These are phyloP conservation scores for Orycteropus afer DNA, from an alignment of 2,113 vertebrate species.

Conservation along the genomic window DNA sequence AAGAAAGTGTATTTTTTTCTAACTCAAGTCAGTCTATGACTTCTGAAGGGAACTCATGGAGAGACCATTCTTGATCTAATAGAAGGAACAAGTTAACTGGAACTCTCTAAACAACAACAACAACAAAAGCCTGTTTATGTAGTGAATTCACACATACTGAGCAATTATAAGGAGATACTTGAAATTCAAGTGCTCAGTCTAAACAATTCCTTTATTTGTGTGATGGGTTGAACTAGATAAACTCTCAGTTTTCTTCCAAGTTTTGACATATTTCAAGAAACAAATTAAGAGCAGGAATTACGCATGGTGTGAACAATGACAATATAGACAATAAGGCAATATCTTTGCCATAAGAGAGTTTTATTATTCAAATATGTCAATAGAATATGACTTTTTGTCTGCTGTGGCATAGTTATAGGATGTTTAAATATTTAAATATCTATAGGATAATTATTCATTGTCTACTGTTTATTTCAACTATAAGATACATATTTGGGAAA, in stretches of 20 bases:
- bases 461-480: not conserved
- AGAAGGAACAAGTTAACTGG: not conserved
- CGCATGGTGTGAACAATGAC: not conserved
- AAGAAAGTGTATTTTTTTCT: not conserved
- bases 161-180: not conserved
- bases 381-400: not conserved
- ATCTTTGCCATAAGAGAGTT: not conserved
- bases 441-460: not conserved
- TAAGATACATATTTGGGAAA: not conserved
- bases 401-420: not conserved
- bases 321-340: not conserved
- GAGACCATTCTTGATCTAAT: constrained; percentile 1
- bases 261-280: constrained; percentile 16
- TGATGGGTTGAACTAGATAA: not conserved
- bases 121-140: not conserved
- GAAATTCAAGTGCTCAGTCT: constrained; percentile 42
- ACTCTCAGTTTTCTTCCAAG: not conserved
- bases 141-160: not conserved
- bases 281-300: constrained; percentile 27
- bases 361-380: not conserved
- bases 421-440: no score
- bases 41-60: constrained; percentile 21
- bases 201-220: not conserved
- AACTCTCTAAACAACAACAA: constrained; percentile 33
- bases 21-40: not conserved